These are phyloP conservation scores for Lutjanus campechanus DNA, from an alignment of 2,797 vertebrate species.

Conservation along the genomic window DNA sequence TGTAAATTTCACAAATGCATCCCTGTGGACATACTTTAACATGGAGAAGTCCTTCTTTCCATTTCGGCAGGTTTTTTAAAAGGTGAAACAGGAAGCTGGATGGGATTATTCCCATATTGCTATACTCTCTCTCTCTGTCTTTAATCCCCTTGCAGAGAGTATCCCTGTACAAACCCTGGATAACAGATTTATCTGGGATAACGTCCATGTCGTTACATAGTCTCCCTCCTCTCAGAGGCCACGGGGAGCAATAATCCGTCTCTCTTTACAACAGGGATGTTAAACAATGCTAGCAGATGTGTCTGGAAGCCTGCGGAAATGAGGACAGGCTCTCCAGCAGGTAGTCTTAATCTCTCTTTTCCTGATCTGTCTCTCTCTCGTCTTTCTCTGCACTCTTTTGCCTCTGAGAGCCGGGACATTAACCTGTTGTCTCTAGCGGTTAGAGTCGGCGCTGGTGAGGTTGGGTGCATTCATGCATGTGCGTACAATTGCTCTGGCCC, in stretches of 20 bases:
- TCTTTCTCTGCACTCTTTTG: slow-evolving; percentile 35
- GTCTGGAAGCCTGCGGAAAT: slow-evolving; percentile 77
- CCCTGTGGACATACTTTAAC: background rate
- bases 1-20: slow-evolving; percentile 9
- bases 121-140: slow-evolving; percentile 51
- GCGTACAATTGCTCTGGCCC: background rate
- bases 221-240: slow-evolving; percentile 63
- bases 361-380: slow-evolving; percentile 35
- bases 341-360: slow-evolving; percentile 80
- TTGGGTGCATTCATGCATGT: slow-evolving; percentile 12
- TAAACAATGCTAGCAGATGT: slow-evolving; percentile 86
- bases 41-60: slow-evolving; percentile 14
- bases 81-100: slow-evolving; percentile 69
- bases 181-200: slow-evolving; percentile 87
- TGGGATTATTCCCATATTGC: slow-evolving; percentile 74
- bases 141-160: slow-evolving; percentile 76
- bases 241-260: slow-evolving; percentile 80
- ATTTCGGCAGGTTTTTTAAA: slow-evolving; percentile 46
- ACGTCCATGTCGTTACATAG: slow-evolving; percentile 78
- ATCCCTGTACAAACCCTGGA: slow-evolving; percentile 71
- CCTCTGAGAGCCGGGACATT: slow-evolving; percentile 44
- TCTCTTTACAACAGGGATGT: slow-evolving; percentile 77
- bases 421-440: slow-evolving; percentile 63
- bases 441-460: slow-evolving; percentile 3
- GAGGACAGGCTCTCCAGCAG: slow-evolving; percentile 85